Evolutionary conservation across 30 jellyfish, hydroid and myxozoan genomes (phyloP).

Genomic region (Aurelia sp.): DNA sequence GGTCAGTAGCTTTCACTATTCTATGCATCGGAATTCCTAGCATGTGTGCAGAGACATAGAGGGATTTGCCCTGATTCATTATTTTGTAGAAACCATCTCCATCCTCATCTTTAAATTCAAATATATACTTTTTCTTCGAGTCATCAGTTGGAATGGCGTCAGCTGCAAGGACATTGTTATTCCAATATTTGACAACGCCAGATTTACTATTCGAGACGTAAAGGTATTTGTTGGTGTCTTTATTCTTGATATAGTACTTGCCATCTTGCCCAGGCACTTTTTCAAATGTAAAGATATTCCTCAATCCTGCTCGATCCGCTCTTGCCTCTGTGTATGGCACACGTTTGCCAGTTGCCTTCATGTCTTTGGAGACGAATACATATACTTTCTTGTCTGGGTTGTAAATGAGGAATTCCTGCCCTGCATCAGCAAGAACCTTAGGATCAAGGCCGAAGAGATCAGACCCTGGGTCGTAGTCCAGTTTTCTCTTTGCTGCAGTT

Average conservation of each 20-base stretch:
- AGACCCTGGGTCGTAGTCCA: slow-evolving; percentile 25
- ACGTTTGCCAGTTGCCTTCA: slow-evolving; percentile 31
- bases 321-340: slow-evolving; percentile 38
- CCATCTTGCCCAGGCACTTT: slow-evolving; percentile 7
- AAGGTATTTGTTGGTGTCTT: slow-evolving; percentile 11
- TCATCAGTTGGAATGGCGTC: neutral
- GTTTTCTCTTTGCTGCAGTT: slow-evolving; percentile 9
- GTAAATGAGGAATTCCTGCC: slow-evolving; percentile 32
- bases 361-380: slow-evolving; percentile 27
- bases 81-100: slow-evolving; percentile 40
- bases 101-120: slow-evolving; percentile 42
- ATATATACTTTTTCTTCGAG: neutral
- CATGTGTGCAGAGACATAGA: slow-evolving; percentile 20
- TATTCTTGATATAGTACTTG: slow-evolving; percentile 20
- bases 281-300: slow-evolving; percentile 20
- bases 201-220: slow-evolving; percentile 40
- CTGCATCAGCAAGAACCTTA: slow-evolving; percentile 22
- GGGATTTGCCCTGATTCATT: slow-evolving; percentile 15
- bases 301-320: slow-evolving; percentile 18
- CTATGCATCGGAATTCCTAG: slow-evolving; percentile 16
- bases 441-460: slow-evolving; percentile 33
- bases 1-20: slow-evolving; percentile 19
- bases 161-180: slow-evolving; percentile 29
- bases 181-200: slow-evolving; percentile 20
- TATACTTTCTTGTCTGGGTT: slow-evolving; percentile 27